Base-by-base conservation (phyloP, 2,113 vertebrate genomes). In the Ailuropoda melanoleuca region DNA sequence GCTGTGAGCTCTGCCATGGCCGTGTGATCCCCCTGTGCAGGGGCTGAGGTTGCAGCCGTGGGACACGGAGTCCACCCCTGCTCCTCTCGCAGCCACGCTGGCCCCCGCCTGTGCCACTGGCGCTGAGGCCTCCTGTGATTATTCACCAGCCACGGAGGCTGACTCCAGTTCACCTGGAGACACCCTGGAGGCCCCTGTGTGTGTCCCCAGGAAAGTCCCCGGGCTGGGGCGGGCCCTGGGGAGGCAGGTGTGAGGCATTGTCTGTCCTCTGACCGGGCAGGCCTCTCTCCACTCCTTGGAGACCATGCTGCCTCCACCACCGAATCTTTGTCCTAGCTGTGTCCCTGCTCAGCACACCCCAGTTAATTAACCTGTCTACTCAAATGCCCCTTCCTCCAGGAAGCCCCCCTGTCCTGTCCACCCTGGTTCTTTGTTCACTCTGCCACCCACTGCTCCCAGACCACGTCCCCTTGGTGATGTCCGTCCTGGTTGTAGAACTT, bases 141-240 rank as follows among this genome's bases (percentile, higher is more conserved):
- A 95, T 95, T 96, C 92, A 97, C 11, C 18, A 93, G 82, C 12
- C 0, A 34, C 0, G 0, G 86, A 74, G 23, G n/a, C 78, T 34
- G 78, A 83, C 48, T 72, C 68, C 48, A 14, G 77, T 62, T 95
- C 70, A 95, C 88, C 93, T 80, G 48, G 77, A 78, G 62, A 80
- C 55, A 81, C 88, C 77, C 14, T 0, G 8, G 37, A 64, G 86
- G 80, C 86, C 78, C 46, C 37, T 4, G 3, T n/a, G 77, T 94
- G 74, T 81, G 75, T 94, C 39, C 62, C 84, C 31, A 58, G 53
- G 23, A 85, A 39, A 43, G 64, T 74, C 23, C 21, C 87, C 2
- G 1, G 64, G 48, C 82, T 23, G 12, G 62, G 48, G 72, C 17
- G 0, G 77, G 72, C 26, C 72, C 55, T 23, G 19, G n/a, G 48